Conservation (phyloP, 1,140 invertebrate species). For the Aphelenchoides besseyi region DNA sequence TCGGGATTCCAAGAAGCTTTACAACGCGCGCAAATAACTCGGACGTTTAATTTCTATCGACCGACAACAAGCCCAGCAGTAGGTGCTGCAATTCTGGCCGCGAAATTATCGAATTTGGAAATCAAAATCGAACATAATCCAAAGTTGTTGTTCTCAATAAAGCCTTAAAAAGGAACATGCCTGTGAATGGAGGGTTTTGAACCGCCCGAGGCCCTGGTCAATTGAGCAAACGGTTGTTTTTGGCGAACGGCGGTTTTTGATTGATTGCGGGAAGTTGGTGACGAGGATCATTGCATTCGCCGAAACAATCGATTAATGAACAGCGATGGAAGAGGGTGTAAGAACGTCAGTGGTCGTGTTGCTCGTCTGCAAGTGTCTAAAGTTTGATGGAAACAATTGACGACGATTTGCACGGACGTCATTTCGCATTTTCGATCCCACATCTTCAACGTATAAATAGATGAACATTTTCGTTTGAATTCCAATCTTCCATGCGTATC, state of each 20-base stretch:
- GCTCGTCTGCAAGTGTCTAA: not conserved
- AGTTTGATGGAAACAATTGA: not conserved
- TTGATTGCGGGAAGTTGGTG: not conserved
- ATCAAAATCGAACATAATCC: not conserved
- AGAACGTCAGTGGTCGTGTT: conserved; percentile 2
- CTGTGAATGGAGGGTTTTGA: not conserved
- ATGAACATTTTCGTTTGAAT: not conserved
- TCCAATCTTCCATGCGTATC: not conserved
- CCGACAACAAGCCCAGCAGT: not conserved
- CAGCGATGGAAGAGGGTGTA: not conserved
- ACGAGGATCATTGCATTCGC: not conserved
- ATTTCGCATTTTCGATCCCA: no score
- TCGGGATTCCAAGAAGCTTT: conserved; percentile 41
- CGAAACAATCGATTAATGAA: no score
- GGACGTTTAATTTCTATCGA: conserved; percentile 22
- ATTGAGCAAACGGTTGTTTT: no score
- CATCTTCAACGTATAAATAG: not conserved
- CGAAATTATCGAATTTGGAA: not conserved
- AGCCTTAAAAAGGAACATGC: no score
- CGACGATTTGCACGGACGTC: not conserved
- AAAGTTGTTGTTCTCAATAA: conserved; percentile 5
- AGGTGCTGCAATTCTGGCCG: conserved; percentile 27
- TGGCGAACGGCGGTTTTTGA: not conserved
- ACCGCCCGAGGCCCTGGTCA: not conserved
- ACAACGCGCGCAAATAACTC: not conserved